Evolutionary conservation across 2,888 invertebrate species (phyloP), one percentile per base, ranked within the genome.

Genomic region (Drosophila greeni): DNA sequence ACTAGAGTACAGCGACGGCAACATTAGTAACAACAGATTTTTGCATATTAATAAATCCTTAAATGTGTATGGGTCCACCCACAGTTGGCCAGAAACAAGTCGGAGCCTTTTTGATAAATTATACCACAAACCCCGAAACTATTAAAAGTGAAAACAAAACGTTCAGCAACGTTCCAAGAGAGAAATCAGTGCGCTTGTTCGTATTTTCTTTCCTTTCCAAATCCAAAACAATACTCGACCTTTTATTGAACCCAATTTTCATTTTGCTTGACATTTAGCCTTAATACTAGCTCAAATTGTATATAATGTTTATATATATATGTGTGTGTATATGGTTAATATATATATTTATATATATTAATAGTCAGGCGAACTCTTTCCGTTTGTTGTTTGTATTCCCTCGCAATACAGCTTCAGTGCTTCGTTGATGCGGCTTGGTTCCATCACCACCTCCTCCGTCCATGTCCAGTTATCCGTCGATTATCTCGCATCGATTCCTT

Each of bases 181-280:
- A 23, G 39, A 39, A 39, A 20, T 39, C 12, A 39, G 20, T 20
- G 39, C 12, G 12, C 20, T 20, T 12, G 4, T 39, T 14, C 2
- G 14, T 14, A 40, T 40, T 40, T 40, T 23, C 40, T 40, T 40
- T 40, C 14, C 23, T 40, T 40, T 40, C 40, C 40, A 40, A 23
- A 40, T 40, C 23, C 36, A 76, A 71, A 76, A 78, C 74, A 76
- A 78, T 76, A 65, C 57, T 58, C 60, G 61, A 51, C 61, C 54
- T 68, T 75, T 80, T 79, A 76, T 79, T 76, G 34, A 61, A 79
- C 74, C 72, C 72, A 67, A 67, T 72, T 47, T 47, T 64, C 54
- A 53, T 9, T 42, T 64, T 24, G 9, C 60, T 42, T 60, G 42
- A 62, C 31, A 61, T 23, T 45, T 31, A 24, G 31, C 51, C 62